Conservation (phyloP, 2,888 invertebrate genomes). For the Mechanitis messenoides region DNA sequence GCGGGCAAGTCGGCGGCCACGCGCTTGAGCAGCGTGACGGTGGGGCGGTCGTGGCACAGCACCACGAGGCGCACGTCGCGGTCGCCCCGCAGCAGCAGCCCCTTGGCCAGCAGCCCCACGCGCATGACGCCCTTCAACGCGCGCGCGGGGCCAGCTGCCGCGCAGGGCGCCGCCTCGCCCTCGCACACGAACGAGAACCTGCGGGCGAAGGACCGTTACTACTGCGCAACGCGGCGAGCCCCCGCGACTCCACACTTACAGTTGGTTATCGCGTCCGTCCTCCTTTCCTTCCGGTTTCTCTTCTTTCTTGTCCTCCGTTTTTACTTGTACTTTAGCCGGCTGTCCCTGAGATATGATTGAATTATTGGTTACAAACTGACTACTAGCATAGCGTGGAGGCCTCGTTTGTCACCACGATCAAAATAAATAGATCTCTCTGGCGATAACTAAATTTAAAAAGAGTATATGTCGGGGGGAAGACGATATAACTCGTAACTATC, state of each 20-base stretch:
- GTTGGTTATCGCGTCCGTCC: slow-evolving; percentile 88
- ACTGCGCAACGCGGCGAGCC: too few relatives aligned
- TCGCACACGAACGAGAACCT: slow-evolving; percentile 67
- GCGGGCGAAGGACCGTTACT: background rate
- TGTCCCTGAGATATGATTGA: slow-evolving; percentile 31
- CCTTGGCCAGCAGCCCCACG: slow-evolving; percentile 86
- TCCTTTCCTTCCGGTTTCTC: slow-evolving; percentile 78
- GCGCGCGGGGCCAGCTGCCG: slow-evolving; percentile 70
- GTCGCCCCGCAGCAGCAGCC: slow-evolving; percentile 92
- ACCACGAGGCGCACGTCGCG: slow-evolving; percentile 94
- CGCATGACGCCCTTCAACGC: slow-evolving; percentile 97
- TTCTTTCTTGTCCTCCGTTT: slow-evolving; percentile 57
- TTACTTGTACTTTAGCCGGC: slow-evolving; percentile 42
- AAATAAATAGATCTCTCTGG: background rate
- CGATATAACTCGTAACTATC: background rate
- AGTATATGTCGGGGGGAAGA: background rate
- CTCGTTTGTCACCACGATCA: background rate
- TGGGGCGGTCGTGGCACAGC: slow-evolving; percentile 96
- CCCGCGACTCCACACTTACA: slow-evolving; percentile 70
- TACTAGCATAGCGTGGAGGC: too few relatives aligned
- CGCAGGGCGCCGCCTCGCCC: slow-evolving; percentile 40
- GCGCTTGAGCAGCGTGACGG: slow-evolving; percentile 88
- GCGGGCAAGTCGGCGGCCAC: slow-evolving; percentile 90
- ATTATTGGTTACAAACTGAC: too few relatives aligned
- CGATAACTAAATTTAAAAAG: background rate